Evolutionary conservation across 1,140 invertebrate genomes (phyloP), one percentile per base, ranked within the genome.

Genomic region (honey bee (Apis mellifera)): DNA sequence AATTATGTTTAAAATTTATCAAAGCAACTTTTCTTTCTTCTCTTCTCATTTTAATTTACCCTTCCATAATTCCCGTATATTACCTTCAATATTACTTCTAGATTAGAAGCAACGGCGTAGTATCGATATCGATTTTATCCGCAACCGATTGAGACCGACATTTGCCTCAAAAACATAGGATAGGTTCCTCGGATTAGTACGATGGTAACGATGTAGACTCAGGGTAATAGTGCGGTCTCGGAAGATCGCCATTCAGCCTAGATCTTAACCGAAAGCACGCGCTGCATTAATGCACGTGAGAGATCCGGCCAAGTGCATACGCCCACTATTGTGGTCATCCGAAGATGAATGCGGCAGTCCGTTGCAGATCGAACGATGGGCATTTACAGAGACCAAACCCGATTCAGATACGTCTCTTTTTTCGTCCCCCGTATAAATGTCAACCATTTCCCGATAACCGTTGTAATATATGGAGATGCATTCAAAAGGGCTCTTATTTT

Each of bases 221-320:
- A 54, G 69, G 52, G n/a, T 64, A 89, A 86, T 84, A 82, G 69
- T 78, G 90, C 71, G 88, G 90, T 90, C 86, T 81, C 50, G 71
- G 64, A 89, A 88, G 90, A 91, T 89, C 82, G 87, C 62, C 80
- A 55, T 82, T 76, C 60, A 87, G 81, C 78, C 85, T 71, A 83
- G 79, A 82, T 86, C 90, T 88, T 89, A 89, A 89, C 86, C 90
- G 71, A 77, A 90, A 86, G 87, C 90, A 91, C 88, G 91, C 79
- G 84, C 81, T 84, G 86, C 84, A 90, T 89, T 90, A 90, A 89
- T 88, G 83, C 82, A 72, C 84, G 65, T 73, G 69, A 59, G 82
- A 50, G 60, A 52, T 57, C 42, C 54, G 75, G 77, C 77, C 83
- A 69, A 86, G 84, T 87, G 82, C 82, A 84, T 84, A 73, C 75